Conservation (phyloP, 2,888 invertebrate species). For the Chrysodeixis includens region DNA sequence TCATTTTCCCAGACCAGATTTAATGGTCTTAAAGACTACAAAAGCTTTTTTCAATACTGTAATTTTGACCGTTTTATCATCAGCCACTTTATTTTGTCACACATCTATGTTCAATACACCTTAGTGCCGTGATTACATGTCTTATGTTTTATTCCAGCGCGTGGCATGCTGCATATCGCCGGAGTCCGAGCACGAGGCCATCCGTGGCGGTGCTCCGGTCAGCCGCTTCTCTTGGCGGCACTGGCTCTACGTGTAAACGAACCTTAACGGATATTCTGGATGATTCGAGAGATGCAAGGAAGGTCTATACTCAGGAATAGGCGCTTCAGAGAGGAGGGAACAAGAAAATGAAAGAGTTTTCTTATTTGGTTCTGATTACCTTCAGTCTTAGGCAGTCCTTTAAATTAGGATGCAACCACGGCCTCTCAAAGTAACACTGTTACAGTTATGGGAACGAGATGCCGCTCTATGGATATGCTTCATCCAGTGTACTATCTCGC, state of each 20-base stretch:
- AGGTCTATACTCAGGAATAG: slow-evolving; percentile 7
- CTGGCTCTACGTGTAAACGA: slow-evolving; percentile 91
- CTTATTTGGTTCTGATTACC: neutral
- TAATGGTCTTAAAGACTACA: too few relatives aligned
- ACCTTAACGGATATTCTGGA: slow-evolving; percentile 6
- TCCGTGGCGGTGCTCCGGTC: slow-evolving; percentile 89
- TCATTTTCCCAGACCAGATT: too few relatives aligned
- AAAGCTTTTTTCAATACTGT: too few relatives aligned
- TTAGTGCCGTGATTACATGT: neutral
- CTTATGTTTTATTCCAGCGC: slow-evolving; percentile 78
- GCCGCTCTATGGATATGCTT: too few relatives aligned
- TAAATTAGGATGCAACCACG: too few relatives aligned
- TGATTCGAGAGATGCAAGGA: neutral
- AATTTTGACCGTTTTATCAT: too few relatives aligned
- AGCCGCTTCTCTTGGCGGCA: slow-evolving; percentile 91
- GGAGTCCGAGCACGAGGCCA: slow-evolving; percentile 90
- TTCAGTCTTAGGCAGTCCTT: neutral
- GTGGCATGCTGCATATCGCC: slow-evolving; percentile 91
- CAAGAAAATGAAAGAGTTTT: neutral
- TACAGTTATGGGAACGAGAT: too few relatives aligned
- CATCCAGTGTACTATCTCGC: too few relatives aligned
- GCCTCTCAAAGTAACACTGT: too few relatives aligned
- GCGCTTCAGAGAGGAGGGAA: neutral
- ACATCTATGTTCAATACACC: too few relatives aligned
- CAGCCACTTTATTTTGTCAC: too few relatives aligned